Evolutionary conservation across 2,888 invertebrate species (phyloP), one percentile per base, ranked within the genome.

Genomic region (Temnothorax rugatulus): DNA sequence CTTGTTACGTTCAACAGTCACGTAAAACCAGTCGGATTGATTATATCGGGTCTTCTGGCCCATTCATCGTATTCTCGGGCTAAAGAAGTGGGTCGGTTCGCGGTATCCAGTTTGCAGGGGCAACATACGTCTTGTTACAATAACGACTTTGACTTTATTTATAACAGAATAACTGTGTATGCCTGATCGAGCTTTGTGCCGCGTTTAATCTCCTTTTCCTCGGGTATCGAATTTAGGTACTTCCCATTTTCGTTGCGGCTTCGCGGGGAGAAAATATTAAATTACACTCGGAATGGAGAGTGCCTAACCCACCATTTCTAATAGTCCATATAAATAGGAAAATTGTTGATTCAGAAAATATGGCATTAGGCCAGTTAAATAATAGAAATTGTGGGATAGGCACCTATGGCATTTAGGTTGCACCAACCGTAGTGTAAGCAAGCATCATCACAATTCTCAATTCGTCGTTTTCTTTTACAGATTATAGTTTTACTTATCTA

Each of bases 61-160:
- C 84, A 68, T 79, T 79, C 52, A 74, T 74, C 68, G 29, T 76
- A 34, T 41, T 66, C 44, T 59, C 64, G 59, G 47, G 47, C 59
- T 34, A 47, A 73, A 50, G 59, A 91, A 91, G 88, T 91, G 88
- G 91, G 91, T 90, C 91, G 88, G 84, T 90, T 87, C 89, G 86
- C 76, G 85, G 41, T 34, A 34, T 57, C 41, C 84, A 66, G 47
- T 82, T 15, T 71, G 85, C 59, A 83, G 74, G 84, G 87, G 90
- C 91, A 90, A 88, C 88, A 57, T 29, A 57, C 44, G 81, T 76
- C 86, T 84, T 71, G 61, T 82, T 82, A 83, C 85, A 85, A 83
- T 89, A 89, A 89, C 86, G 86, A 88, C 86, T 90, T 75, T 9
- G 87, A 85, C 87, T 90, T 91, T 88, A 91, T 89, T 88, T 84